phyloP scores from a whole-genome alignment of 2,113 vertebrate genomes.

The Struthio camelus region DNA sequence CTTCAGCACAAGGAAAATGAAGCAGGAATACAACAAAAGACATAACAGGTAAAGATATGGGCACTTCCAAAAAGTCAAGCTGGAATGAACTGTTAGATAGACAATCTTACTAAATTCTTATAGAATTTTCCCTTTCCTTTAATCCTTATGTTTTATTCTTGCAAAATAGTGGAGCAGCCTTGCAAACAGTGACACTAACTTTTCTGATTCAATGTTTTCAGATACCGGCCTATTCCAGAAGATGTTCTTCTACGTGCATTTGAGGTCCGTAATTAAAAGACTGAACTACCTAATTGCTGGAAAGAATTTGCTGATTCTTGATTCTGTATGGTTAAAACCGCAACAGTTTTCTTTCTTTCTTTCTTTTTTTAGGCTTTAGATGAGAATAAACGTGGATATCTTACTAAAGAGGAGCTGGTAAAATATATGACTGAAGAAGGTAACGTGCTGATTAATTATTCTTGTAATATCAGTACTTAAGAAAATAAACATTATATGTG shows the following conservation, averaged over 20 bases:
- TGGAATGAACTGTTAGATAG: not conserved
- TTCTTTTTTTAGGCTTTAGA: slow-evolving; percentile 83
- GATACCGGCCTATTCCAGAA: slow-evolving; percentile 86
- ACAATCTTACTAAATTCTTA: not conserved
- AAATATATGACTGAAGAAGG: slow-evolving; percentile 91
- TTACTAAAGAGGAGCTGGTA: slow-evolving; percentile 84
- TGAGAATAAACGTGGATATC: slow-evolving; percentile 82
- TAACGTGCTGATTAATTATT: slow-evolving; percentile 54
- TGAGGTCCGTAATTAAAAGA: slow-evolving; percentile 80
- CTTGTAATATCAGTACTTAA: not conserved
- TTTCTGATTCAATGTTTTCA: slow-evolving; percentile 64
- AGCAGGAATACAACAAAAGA: not conserved
- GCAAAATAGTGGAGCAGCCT: not conserved
- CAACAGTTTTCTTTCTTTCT: not conserved
- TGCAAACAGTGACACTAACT: not conserved
- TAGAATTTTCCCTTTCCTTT: not conserved
- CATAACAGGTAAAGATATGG: not conserved
- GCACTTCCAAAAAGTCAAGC: not conserved
- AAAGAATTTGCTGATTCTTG: slow-evolving; percentile 5
- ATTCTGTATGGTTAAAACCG: not conserved
- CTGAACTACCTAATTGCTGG: not conserved
- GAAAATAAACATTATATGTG: not conserved
- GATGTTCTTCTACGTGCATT: slow-evolving; percentile 89
- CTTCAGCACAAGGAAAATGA: not conserved
- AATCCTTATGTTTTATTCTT: not conserved